These are phyloP conservation scores for Actinia equina DNA, from an alignment of 64 coral and sea anemone species.

Conservation along the genomic window DNA sequence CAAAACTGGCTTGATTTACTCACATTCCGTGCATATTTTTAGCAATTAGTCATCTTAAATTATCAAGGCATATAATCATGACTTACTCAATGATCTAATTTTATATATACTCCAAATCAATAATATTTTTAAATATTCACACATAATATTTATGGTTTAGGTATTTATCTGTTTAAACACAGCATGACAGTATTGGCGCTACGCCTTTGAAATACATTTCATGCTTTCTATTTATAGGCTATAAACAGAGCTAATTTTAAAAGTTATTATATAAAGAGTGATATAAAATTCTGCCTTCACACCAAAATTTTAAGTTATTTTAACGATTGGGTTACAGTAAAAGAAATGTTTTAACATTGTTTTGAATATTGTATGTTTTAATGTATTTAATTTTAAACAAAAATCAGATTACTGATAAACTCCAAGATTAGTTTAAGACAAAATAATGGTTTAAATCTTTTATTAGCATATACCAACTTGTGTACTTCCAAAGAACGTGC, in stretches of 20 bases:
- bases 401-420: neutral
- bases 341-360: neutral
- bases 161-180: too few relatives aligned
- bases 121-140: too few relatives aligned
- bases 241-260: too few relatives aligned
- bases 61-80: neutral
- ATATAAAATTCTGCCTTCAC: too few relatives aligned
- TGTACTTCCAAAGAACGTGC: too few relatives aligned
- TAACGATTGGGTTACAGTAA: neutral
- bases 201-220: too few relatives aligned
- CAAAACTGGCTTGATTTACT: neutral
- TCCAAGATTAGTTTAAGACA: neutral
- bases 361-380: neutral
- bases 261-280: too few relatives aligned
- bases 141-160: too few relatives aligned
- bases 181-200: too few relatives aligned
- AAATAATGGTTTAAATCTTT: neutral
- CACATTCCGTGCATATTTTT: neutral
- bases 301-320: neutral
- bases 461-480: too few relatives aligned
- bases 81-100: neutral
- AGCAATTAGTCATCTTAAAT: neutral
- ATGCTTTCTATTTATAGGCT: too few relatives aligned
- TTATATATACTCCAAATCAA: too few relatives aligned
- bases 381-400: neutral